phyloP scores from a whole-genome alignment of 2,888 invertebrate genomes.

The Trichogramma evanescens region DNA sequence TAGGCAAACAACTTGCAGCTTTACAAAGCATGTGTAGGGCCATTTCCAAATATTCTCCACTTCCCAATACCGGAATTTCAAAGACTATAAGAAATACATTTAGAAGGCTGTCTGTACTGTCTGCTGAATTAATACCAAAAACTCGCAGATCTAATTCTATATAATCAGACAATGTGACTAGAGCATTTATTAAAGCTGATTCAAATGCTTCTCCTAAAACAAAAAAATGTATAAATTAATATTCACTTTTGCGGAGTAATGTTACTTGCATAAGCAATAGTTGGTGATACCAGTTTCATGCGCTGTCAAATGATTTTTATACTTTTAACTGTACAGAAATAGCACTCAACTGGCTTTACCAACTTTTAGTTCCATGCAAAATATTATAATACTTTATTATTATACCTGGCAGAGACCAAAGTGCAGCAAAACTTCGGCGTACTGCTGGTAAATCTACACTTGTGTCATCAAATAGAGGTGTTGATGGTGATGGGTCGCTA shows the following conservation, averaged over 20 bases:
- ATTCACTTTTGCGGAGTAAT: neutral
- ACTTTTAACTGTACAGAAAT: neutral
- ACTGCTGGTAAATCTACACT: slow-evolving; percentile 66
- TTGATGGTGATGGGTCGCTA: slow-evolving; percentile 48
- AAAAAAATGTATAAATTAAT: slow-evolving; percentile 22
- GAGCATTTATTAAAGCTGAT: slow-evolving; percentile 67
- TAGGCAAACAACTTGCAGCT: slow-evolving; percentile 66
- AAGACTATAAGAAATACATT: slow-evolving; percentile 68
- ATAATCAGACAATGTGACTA: slow-evolving; percentile 65
- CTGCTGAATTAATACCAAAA: slow-evolving; percentile 53
- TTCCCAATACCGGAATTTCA: slow-evolving; percentile 67
- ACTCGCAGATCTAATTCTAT: slow-evolving; percentile 65
- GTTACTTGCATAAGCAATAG: neutral
- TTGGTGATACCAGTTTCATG: neutral
- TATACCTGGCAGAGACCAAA: slow-evolving; percentile 46
- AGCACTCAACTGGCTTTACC: neutral
- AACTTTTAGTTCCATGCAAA: neutral
- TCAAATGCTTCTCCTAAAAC: slow-evolving; percentile 50
- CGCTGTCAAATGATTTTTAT: neutral
- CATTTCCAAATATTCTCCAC: slow-evolving; percentile 75
- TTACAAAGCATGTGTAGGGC: slow-evolving; percentile 73
- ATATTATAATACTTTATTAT: neutral
- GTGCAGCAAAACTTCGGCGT: slow-evolving; percentile 59
- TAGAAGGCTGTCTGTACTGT: slow-evolving; percentile 48
- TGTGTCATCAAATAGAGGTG: slow-evolving; percentile 42